phyloP scores from a whole-genome alignment of 2,888 invertebrate species.

The Carterocephalus palaemon region DNA sequence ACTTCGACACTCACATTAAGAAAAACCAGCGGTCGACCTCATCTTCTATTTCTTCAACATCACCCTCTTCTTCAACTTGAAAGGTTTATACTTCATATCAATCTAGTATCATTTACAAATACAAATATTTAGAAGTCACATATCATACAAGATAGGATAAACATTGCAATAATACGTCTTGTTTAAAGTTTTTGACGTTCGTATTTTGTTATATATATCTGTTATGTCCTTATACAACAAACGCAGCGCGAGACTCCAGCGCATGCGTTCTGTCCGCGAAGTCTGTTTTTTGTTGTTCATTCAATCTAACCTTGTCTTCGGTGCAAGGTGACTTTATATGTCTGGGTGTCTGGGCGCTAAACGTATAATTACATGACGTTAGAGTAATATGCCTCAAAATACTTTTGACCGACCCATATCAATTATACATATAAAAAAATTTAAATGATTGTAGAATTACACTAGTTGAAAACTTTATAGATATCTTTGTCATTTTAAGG shows the following conservation, averaged over 20 bases:
- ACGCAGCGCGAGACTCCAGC: constrained; percentile 40
- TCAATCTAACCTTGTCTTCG: constrained; percentile 71
- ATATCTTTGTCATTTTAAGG: constrained; percentile 32
- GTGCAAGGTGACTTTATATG: constrained; percentile 76
- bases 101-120: constrained; percentile 23
- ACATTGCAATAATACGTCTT: constrained; percentile 40
- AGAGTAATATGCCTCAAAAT: constrained; percentile 62
- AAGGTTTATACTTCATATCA: constrained; percentile 26
- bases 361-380: constrained; percentile 72
- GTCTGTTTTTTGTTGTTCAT: constrained; percentile 70
- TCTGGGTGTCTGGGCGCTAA: constrained; percentile 72
- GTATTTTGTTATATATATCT: constrained; percentile 39
- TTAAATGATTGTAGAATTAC: constrained; percentile 42
- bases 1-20: constrained; percentile 87
- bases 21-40: constrained; percentile 67
- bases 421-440: constrained; percentile 56
- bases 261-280: constrained; percentile 56
- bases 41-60: constrained; percentile 47
- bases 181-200: constrained; percentile 39
- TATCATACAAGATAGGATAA: constrained; percentile 44
- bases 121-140: constrained; percentile 40
- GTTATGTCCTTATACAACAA: constrained; percentile 37
- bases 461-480: constrained; percentile 41
- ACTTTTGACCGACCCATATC: constrained; percentile 69
- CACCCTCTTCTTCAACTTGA: constrained; percentile 43